Base-by-base conservation (phyloP, 2,113 vertebrate genomes). In the Neolamprologus fasciatus region DNA sequence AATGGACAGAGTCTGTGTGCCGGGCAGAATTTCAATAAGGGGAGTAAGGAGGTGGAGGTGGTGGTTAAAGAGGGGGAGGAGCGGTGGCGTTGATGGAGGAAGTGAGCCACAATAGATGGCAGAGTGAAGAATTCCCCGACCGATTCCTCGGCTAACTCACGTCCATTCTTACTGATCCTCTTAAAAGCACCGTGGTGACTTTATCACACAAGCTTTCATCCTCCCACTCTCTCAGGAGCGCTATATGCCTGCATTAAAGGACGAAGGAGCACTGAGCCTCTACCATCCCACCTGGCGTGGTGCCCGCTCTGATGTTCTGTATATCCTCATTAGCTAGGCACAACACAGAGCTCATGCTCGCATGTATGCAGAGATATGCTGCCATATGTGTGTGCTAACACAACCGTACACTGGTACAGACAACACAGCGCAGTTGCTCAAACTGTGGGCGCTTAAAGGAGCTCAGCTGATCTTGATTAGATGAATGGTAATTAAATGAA, bases 1-100 rank as follows among this genome's bases (percentile, higher is more conserved):
- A 95, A 94, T 94, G 96, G 96, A 94, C 95, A 95, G 95, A 91
- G 93, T 94, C 94, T 95, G 94, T 94, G 89, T 96, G 95, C 95
- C 94, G 95, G 95, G 95, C 96, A 93, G 96, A 96, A 96, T 96
- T 96, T 96, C 92, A 97, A 96, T 96, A 94, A 96, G 95, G 89
- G 91, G 58, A 92, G 91, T 91, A 93, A 94, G 94, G 93, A 94
- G 95, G 93, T 91, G 92, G 90, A 66, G 87, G 85, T 78, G 26
- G 42, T 92, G 92, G 91, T 88, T 66, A 92, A 88, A 83, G 88
- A 85, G 90, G 80, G 82, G 91, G 83, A 91, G 92, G 84, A 82
- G 83, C 28, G 55, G 82, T 42, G 86, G 91, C 82, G 82, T 93
- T 95, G 94, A 93, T 93, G 94, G 86, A 90, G 90, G 88, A 92